Base-by-base conservation (phyloP, 1,140 invertebrate genomes). In the Coptotermes formosanus region DNA sequence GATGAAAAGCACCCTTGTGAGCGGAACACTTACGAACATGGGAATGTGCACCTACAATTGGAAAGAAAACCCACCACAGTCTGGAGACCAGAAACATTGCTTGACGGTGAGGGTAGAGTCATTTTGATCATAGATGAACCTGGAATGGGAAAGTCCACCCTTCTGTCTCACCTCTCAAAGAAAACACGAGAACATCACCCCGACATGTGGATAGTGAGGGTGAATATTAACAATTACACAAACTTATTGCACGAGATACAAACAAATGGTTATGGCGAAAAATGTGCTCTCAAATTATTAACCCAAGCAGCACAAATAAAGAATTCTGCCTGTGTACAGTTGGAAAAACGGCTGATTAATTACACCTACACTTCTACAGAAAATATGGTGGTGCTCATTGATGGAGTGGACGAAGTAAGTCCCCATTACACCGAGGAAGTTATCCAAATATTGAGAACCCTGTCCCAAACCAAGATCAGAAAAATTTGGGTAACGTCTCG, bases 401-500 rank as follows among this genome's bases (percentile, higher is more conserved):
- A 87, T 83, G 87, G 87, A 8, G 87, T 86, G 43, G 87, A 87
- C 84, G 87, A 87, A 55, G 69, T 87, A 30, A 86, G 38, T 38
- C 38, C 38, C 2, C 38, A 38, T 4, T 38, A 38, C 38, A 38
- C 38, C 4, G 38, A 38, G 55, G 44, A 86, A 32, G 45, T 82
- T 6, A 83, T 55, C 48, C 30, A 32, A 16, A 16, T 87, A 55
- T 45, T 87, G 9, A 45, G 82, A 64, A n/a, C 2, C 59, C 82
- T 87, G 25, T 32, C 30, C 32, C 6, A 82, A 21, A 64, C 85
- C 11, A 87, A 48, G 9, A n/a, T 87, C 9, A 86, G 82, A 52
- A 45, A 43, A 43, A 2, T 87, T 21, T 87, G 87, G 87, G 43
- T 87, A 30, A 86, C 87, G 30, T 21, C 85, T 16, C 69, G 87